Evolutionary conservation across 2,113 vertebrate genomes (phyloP), one percentile per base, ranked within the genome.

Genomic region (Chloebia gouldiae): DNA sequence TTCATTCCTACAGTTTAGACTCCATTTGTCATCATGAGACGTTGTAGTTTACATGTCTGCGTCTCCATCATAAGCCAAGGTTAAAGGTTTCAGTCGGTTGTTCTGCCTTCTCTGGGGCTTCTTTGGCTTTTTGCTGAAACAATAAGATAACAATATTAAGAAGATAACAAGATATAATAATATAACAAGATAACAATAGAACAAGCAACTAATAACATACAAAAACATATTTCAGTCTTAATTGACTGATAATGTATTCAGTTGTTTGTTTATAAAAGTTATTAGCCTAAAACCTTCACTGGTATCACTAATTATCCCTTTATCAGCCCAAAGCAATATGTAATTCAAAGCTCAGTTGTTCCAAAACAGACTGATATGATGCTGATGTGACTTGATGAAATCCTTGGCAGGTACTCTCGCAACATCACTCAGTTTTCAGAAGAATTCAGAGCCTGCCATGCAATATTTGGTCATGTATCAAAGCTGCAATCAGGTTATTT

Each of bases 101-200:
- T 99, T 99, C 97, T 99, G 99, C 97, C 99, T 98, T 97, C 99
- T 98, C 97, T 99, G 99, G 75, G 99, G 99, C 97, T 99, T 99
- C 99, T 99, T 99, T 99, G 99, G 99, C 98, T 99, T 99, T 98
- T 99, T 99, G 98, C 99, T 99, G 98, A 87, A 97, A 97, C 77
- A 82, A 76, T 72, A 94, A 97, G 56, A 97, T 72, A 90, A 81
- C 8, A 39, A 39, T 39, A 39, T 39, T 39, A 39, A 39, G 9
- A 39, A 39, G 39, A 39, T 39, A 39, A 39, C 39, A 39, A 39
- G 39, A 39, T 39, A 39, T 39, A 39, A n/a, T n/a, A n/a, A 39
- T 39, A 39, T 39, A 39, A 39, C 39, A 39, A 39, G 39, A 39
- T 39, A 39, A 39, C 39, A 39, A 91, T 76, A 64, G 77, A 61